Evolutionary conservation across 30 jellyfish, hydroid and myxozoan species (phyloP), one percentile per base, ranked within the genome.

Genomic region (Mastigias papua): DNA sequence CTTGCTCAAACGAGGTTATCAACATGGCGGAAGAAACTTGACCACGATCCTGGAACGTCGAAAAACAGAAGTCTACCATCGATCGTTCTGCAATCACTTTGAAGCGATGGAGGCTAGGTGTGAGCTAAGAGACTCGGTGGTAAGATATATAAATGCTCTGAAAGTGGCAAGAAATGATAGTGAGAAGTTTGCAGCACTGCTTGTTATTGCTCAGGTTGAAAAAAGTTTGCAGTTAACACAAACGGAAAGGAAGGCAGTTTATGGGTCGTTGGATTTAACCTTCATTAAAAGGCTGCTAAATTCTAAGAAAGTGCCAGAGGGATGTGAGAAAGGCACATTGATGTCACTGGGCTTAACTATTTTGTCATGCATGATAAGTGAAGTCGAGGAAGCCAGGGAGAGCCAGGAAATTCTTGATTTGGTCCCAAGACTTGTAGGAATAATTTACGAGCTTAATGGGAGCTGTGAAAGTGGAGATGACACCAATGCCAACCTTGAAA

Each of bases 181-280:
- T 26, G 91, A 80, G 28, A 64, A 80, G 34, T 65, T 80, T 64
- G 82, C 91, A 34, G 82, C 91, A 34, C 76, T 80, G 15, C 76
- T 80, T 17, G 42, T 80, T 21, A 57, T 42, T 0, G 91, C 82
- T 6, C 50, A 80, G 35, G 26, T 69, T 25, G 91, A 42, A 25
- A 80, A 64, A 71, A 35, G 27, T 11, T 23, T 27, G 26, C 63
- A 80, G 61, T 23, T 63, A 15, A 65, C 27, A n/a, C 34, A 61
- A 5, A n/a, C 25, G 7, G 82, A 80, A 50, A 71, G 76, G 27
- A 80, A 20, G n/a, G 17, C 26, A 1, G 76, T 80, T 37, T 65
- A 60, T 28, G 60, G 30, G 23, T 80, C 83, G 4, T 62, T 80
- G 48, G 91, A 80, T 22, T 34, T 80, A 0, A 64, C 25, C 5